Evolutionary conservation across 1,140 invertebrate genomes (phyloP).

Genomic region (Geopemphigus sp.): DNA sequence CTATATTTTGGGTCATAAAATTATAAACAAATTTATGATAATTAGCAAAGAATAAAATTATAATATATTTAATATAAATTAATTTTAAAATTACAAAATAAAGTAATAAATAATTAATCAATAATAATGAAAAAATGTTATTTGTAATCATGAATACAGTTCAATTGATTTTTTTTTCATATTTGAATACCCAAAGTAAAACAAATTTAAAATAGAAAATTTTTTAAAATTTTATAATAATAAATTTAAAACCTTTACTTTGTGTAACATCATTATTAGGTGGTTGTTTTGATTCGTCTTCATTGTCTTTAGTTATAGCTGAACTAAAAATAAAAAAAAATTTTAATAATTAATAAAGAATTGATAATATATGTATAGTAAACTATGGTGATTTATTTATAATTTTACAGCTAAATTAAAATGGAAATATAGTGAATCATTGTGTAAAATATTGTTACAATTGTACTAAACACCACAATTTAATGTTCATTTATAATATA

Average conservation of each 20-base stretch:
- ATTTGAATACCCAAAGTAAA: no score
- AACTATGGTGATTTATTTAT: neutral
- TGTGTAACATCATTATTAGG: slow-evolving; percentile 15
- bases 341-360: neutral
- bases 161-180: no score
- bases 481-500: neutral
- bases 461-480: neutral
- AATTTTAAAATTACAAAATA: no score
- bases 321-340: slow-evolving; percentile 34
- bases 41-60: no score
- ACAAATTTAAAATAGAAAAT: no score
- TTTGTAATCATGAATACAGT: no score
- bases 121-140: no score
- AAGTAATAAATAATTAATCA: no score
- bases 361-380: neutral
- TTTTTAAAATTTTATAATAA: neutral
- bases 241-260: slow-evolving; percentile 16
- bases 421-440: neutral
- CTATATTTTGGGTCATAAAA: no score
- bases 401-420: neutral
- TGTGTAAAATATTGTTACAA: neutral
- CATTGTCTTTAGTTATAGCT: slow-evolving; percentile 51
- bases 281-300: slow-evolving; percentile 2
- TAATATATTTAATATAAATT: no score
- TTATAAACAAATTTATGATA: no score